Conservation (phyloP, 2,888 invertebrate genomes). For the Dicycla oo region DNA sequence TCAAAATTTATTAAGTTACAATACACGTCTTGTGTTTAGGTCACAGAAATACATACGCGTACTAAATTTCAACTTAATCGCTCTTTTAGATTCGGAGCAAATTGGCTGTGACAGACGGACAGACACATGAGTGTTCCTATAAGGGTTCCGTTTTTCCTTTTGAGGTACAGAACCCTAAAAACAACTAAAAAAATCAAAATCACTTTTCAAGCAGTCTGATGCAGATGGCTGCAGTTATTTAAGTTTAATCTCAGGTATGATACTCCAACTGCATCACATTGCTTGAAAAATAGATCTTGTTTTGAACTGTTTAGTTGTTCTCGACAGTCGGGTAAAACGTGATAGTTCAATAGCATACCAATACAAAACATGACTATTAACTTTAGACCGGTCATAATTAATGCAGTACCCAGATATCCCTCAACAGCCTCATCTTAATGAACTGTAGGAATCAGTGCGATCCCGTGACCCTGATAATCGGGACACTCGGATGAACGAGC, state of each 20-base stretch:
- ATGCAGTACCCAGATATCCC: not conserved
- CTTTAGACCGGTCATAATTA: not conserved
- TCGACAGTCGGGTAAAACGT: not conserved
- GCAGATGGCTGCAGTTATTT: not conserved
- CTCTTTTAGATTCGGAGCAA: too few relatives aligned
- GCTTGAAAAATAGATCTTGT: not conserved
- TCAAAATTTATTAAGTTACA: too few relatives aligned
- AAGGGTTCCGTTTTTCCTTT: too few relatives aligned
- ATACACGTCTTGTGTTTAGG: too few relatives aligned
- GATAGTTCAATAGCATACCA: not conserved
- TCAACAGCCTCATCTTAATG: constrained; percentile 33
- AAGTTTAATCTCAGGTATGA: not conserved
- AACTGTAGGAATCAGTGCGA: constrained; percentile 36
- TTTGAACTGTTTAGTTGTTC: not conserved
- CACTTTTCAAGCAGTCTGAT: not conserved
- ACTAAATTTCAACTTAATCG: too few relatives aligned
- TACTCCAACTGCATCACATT: not conserved
- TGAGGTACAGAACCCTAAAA: too few relatives aligned
- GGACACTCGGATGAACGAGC: constrained; percentile 40
- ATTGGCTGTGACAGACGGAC: too few relatives aligned
- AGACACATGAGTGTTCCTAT: too few relatives aligned
- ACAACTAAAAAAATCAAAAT: not conserved
- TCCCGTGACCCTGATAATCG: constrained; percentile 49
- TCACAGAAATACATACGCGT: too few relatives aligned
- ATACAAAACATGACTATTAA: not conserved